These are phyloP conservation scores for Drosophila niveifrons DNA, from an alignment of 2,888 invertebrate species.

Conservation along the genomic window DNA sequence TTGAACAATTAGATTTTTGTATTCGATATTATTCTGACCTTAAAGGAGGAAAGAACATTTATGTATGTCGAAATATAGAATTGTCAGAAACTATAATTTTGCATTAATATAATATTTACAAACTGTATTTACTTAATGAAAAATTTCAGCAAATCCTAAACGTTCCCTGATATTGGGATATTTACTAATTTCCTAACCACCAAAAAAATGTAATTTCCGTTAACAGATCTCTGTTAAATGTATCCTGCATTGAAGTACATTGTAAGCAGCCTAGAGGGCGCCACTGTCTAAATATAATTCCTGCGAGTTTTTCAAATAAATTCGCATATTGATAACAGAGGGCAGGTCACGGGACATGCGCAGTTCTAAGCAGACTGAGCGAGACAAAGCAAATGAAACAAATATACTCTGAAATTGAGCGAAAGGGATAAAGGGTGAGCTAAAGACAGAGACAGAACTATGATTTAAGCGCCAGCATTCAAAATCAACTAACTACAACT, in stretches of 20 bases:
- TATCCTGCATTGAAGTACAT: neutral
- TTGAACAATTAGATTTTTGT: no score
- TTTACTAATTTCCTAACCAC: neutral
- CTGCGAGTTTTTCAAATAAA: neutral
- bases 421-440: neutral
- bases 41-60: no score
- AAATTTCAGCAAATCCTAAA: neutral
- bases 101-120: no score
- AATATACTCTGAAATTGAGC: neutral
- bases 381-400: neutral
- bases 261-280: slow-evolving; percentile 26
- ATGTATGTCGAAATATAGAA: no score
- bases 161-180: neutral
- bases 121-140: neutral
- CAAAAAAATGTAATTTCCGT: neutral
- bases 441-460: neutral
- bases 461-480: neutral
- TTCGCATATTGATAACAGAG: slow-evolving; percentile 10
- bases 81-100: no score
- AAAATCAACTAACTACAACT: neutral
- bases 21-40: no score
- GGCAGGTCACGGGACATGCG: slow-evolving; percentile 12
- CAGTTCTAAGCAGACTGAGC: neutral
- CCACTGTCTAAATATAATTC: neutral
- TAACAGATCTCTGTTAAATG: neutral